Conservation (phyloP, 2,113 vertebrate species). For the Hyaena hyaena region DNA sequence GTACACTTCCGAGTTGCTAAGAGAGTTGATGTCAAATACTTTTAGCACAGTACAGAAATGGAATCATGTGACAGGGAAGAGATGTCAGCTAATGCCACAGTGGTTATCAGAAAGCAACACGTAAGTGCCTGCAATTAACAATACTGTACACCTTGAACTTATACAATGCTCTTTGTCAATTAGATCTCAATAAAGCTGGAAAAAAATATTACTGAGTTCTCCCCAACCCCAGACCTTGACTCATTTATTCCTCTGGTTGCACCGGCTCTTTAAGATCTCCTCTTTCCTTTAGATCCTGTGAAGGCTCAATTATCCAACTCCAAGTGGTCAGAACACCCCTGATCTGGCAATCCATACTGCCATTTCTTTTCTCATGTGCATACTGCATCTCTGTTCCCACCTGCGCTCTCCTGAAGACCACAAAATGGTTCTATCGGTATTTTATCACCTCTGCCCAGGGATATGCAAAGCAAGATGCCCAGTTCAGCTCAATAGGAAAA, state of each 20-base stretch:
- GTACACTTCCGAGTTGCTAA: too few species aligned
- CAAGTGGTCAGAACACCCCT: accelerated
- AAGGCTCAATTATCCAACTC: neutral
- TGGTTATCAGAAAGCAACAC: too few species aligned
- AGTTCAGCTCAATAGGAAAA: neutral
- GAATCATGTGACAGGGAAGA: accelerated
- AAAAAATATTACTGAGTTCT: accelerated
- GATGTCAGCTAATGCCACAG: accelerated
- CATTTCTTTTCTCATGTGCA: neutral
- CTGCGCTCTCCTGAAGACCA: neutral
- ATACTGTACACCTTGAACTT: accelerated
- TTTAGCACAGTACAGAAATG: neutral
- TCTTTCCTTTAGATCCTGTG: neutral
- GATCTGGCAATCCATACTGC: accelerated
- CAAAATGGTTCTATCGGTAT: accelerated
- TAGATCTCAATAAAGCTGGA: too few species aligned
- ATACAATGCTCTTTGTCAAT: accelerated
- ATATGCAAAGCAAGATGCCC: neutral
- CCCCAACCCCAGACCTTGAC: accelerated
- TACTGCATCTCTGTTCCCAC: accelerated
- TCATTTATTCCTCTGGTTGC: neutral
- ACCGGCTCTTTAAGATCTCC: accelerated
- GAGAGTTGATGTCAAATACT: accelerated
- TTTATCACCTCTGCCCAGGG: neutral
- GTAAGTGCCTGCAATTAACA: accelerated